phyloP scores from a whole-genome alignment of 2,113 vertebrate species.

The Anhinga anhinga region DNA sequence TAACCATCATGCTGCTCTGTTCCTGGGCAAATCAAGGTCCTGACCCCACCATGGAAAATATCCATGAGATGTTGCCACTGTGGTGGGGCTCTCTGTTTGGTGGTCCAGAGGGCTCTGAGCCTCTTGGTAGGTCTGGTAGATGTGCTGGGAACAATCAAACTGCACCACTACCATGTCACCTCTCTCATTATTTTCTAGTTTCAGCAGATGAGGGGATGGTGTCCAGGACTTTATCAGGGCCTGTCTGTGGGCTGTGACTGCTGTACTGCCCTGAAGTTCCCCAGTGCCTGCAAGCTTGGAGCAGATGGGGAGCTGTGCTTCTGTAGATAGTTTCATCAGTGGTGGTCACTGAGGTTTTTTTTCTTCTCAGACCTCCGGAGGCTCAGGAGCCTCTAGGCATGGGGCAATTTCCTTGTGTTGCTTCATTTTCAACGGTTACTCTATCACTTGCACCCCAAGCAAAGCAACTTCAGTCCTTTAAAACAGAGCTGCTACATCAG shows the following conservation, averaged over 20 bases:
- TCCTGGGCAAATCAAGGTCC: not conserved
- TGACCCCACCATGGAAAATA: not conserved
- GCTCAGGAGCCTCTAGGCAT: not conserved
- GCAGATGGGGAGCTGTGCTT: not conserved
- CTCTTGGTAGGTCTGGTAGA: not conserved
- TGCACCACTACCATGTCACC: accelerated
- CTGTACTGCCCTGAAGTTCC: not conserved
- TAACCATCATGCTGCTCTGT: not conserved
- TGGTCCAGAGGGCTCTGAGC: not conserved
- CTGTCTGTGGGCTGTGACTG: not conserved
- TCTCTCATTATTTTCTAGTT: not conserved
- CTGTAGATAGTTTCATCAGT: not conserved
- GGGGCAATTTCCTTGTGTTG: not conserved
- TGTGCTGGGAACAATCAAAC: not conserved
- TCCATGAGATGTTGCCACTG: not conserved
- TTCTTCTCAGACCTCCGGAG: not conserved
- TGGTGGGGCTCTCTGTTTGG: not conserved
- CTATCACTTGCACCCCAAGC: not conserved
- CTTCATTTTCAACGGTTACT: not conserved
- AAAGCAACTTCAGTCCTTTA: not conserved
- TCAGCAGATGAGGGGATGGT: not conserved
- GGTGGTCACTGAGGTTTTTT: not conserved
- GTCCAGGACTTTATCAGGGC: not conserved
- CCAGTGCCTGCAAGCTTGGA: not conserved
- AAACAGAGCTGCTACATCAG: not conserved